Percentiles rank a stretch among this genome's conserved stretches.
Conservation (phyloP, 2,113 vertebrate genomes). For the Tupaia tana region DNA sequence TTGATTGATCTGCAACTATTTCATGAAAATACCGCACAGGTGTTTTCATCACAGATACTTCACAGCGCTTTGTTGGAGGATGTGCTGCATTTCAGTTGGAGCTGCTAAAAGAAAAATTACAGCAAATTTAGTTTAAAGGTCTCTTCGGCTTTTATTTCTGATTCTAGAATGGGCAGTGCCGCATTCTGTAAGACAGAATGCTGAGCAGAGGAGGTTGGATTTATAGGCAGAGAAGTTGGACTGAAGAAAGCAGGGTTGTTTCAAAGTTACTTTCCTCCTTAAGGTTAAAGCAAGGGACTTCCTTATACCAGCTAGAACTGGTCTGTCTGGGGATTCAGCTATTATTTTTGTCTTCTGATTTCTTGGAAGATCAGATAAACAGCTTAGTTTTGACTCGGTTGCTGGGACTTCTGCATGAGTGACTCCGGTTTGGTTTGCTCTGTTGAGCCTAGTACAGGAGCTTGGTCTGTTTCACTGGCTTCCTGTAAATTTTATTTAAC, state of each 20-base stretch:
- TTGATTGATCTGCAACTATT: neutral
- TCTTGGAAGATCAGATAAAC: neutral
- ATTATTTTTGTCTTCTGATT: neutral
- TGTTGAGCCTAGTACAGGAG: neutral
- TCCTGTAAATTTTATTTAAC: neutral
- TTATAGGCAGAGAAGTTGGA: neutral
- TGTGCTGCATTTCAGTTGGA: slow-evolving; percentile 30
- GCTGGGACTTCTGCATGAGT: neutral
- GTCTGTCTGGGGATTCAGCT: neutral
- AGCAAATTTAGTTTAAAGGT: neutral
- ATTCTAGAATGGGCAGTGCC: neutral
- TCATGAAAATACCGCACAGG: neutral
- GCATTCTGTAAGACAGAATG: neutral
- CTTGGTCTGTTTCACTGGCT: neutral
- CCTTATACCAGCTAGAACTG: neutral
- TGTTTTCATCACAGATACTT: neutral
- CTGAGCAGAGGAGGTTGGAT: neutral
- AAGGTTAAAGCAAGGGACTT: neutral
- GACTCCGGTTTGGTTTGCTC: neutral
- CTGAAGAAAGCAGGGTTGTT: neutral
- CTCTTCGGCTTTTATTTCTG: neutral
- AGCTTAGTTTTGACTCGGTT: neutral
- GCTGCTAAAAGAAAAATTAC: neutral
- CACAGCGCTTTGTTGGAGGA: neutral
- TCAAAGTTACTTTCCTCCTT: neutral